Base-by-base conservation (phyloP, 2,113 vertebrate genomes). In the Silurus glanis region DNA sequence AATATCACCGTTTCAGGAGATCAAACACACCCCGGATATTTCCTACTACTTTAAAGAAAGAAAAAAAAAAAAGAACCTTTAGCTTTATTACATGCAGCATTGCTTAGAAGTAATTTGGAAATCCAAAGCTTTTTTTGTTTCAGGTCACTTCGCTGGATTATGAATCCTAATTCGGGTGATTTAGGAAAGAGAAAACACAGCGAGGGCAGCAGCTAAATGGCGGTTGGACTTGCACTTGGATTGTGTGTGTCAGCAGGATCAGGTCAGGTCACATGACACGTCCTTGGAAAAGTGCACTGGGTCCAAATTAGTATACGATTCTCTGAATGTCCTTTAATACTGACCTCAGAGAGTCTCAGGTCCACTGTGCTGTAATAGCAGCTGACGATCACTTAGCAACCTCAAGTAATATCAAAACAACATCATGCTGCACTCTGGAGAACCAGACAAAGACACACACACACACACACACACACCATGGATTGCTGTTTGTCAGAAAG, bases 291-390 rank as follows among this genome's bases (percentile, higher is more conserved):
- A 66, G 80, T 49, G 59, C 23, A 66, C 25, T 3, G 62, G 62
- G 61, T 66, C 45, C 47, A 82, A 59, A 82, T 64, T 66, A n/a
- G 62, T 82, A 66, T 69, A 67, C 13, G n/a, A 83, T 67, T 81
- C 37, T 23, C 28, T 64, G 17, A 72, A 61, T 45, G 14, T 47
- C 47, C 67, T 78, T 85, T 19, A 19, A 9, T 37, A 71, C 49
- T 13, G 45, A 37, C 37, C 37, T 37, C 47, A 61, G 59, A 37
- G 23, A 45, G 19, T 55, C 17, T 55, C 5, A 5, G 23, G 19
- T 74, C 62, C 75, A 84, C n/a, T 61, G 56, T 61, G 17, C 19
- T 59, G 16, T 84, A 84, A 84, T 62, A 45, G 47, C 67, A 21
- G 51, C 55, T 25, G 37, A 84, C 75, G 21, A 25, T 59, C 37